Evolutionary conservation across 2,888 invertebrate genomes (phyloP).

Genomic region (Epinotia demarniana): DNA sequence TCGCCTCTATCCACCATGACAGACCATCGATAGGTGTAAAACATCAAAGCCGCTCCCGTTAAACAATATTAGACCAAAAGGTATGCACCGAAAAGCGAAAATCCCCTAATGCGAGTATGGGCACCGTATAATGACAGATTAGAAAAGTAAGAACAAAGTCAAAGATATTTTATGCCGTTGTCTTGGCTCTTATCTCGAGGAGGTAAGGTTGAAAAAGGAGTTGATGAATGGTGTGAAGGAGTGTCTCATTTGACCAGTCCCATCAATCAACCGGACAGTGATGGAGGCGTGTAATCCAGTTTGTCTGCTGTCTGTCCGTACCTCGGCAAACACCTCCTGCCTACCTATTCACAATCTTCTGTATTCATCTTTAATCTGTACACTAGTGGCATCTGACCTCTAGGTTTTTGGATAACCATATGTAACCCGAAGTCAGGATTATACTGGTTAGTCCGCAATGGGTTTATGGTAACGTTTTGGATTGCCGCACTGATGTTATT

Average conservation of each 20-base stretch:
- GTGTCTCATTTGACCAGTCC: slow-evolving; percentile 48
- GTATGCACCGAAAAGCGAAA: slow-evolving; percentile 14
- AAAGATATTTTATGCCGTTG: slow-evolving; percentile 24
- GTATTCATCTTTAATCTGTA: neutral
- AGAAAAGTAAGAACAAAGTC: slow-evolving; percentile 43
- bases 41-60: slow-evolving; percentile 21
- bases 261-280: slow-evolving; percentile 51
- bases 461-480: neutral
- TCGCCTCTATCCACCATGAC: slow-evolving; percentile 47
- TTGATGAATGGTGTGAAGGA: neutral
- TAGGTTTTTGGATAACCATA: neutral
- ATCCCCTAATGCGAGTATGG: neutral
- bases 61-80: slow-evolving; percentile 3
- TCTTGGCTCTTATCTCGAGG: neutral
- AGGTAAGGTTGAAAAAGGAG: slow-evolving; percentile 6
- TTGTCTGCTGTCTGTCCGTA: slow-evolving; percentile 48
- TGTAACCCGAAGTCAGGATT: neutral
- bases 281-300: slow-evolving; percentile 50
- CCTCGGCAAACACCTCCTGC: slow-evolving; percentile 44
- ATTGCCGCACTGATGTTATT: slow-evolving; percentile 35
- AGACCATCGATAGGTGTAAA: slow-evolving; percentile 47
- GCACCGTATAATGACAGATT: slow-evolving; percentile 43
- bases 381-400: neutral
- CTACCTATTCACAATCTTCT: neutral
- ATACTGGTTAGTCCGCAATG: neutral